Conservation (phyloP, 2,797 vertebrate species). For the Antrozous pallidus region DNA sequence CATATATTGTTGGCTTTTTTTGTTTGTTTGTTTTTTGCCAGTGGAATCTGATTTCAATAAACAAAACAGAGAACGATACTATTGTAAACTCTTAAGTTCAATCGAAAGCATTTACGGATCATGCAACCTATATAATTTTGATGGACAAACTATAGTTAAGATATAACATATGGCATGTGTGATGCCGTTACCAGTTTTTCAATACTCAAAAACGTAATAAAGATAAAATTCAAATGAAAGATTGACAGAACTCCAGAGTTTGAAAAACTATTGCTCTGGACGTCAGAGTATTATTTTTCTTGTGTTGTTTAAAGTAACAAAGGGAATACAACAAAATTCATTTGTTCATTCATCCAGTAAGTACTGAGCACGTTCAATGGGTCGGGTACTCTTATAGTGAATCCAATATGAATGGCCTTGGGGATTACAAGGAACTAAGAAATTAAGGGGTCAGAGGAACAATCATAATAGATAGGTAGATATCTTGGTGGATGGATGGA, state of each 20-base stretch:
- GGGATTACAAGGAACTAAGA: not conserved
- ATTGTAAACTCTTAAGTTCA: not conserved
- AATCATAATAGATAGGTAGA: not conserved
- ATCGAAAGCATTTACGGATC: not conserved
- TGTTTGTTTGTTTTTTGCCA: not conserved
- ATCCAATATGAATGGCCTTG: not conserved
- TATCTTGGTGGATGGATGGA: not conserved
- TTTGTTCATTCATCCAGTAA: not conserved
- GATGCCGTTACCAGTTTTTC: not conserved
- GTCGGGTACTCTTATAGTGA: not conserved
- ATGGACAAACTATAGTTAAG: not conserved
- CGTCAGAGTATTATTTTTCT: not conserved
- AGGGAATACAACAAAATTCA: not conserved
- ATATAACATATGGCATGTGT: not conserved
- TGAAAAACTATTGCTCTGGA: not conserved
- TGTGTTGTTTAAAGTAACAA: not conserved
- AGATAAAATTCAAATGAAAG: not conserved
- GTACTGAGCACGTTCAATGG: not conserved
- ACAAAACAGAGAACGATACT: not conserved
- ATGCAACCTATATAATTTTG: not conserved
- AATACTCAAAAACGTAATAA: not conserved
- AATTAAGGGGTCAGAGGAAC: not conserved
- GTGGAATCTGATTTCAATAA: not conserved
- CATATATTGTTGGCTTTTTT: too few species aligned
- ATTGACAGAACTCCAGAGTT: not conserved